phyloP scores from a whole-genome alignment of 1,140 invertebrate genomes.

The Probaryconus sp. region DNA sequence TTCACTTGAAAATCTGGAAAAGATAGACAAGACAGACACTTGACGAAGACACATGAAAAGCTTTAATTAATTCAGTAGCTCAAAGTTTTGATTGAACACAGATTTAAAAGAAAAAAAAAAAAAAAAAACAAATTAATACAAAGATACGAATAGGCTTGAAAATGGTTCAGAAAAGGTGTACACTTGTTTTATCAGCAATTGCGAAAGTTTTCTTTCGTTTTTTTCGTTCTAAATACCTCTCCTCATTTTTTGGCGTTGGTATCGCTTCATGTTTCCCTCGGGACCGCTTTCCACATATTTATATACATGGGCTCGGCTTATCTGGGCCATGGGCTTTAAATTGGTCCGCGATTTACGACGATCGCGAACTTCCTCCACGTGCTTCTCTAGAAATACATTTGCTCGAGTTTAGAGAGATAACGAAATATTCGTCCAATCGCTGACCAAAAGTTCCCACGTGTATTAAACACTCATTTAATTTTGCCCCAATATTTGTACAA shows the following conservation, averaged over 20 bases:
- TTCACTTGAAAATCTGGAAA: conserved; percentile 20
- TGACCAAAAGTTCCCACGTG: conserved; percentile 9
- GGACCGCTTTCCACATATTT: conserved; percentile 60
- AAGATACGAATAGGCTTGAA: too few species aligned
- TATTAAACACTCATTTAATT: conserved; percentile 27
- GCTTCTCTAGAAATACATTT: conserved; percentile 21
- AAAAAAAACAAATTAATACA: too few species aligned
- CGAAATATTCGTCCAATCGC: conserved; percentile 25
- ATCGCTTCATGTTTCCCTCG: conserved; percentile 45
- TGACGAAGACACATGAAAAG: conserved; percentile 25
- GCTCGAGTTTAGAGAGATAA: conserved; percentile 32
- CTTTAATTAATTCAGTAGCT: conserved; percentile 11
- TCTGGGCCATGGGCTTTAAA: conserved; percentile 57
- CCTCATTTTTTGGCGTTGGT: conserved; percentile 27
- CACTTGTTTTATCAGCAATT: conserved; percentile 6
- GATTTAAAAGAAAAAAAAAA: conserved; percentile 19
- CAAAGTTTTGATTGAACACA: conserved; percentile 39
- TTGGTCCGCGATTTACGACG: conserved; percentile 51
- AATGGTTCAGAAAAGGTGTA: neutral
- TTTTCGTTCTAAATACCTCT: conserved; percentile 4
- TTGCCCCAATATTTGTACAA: neutral
- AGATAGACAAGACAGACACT: conserved; percentile 28
- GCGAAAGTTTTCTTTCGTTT: conserved; percentile 28
- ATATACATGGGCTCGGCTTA: conserved; percentile 55
- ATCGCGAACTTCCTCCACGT: conserved; percentile 47